phyloP scores from a whole-genome alignment of 2,888 invertebrate genomes.

The Ceraclea dissimilis region DNA sequence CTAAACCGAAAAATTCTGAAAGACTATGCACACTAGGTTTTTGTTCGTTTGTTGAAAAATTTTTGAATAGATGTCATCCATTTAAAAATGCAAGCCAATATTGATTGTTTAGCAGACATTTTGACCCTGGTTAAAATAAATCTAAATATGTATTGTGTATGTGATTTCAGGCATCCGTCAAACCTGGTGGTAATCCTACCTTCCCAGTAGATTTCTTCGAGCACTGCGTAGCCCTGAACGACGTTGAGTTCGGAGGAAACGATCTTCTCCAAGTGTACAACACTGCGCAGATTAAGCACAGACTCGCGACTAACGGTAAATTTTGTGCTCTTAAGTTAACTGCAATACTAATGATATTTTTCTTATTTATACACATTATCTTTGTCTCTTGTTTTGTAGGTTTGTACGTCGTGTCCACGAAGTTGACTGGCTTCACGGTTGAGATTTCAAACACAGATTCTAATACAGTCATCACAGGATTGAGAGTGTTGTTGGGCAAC shows the following conservation, averaged over 20 bases:
- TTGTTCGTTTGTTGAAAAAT: no score
- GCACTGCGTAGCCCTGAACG: constrained; percentile 84
- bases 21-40: no score
- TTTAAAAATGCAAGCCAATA: no score
- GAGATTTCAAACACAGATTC: constrained; percentile 84
- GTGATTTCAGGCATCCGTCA: constrained; percentile 41
- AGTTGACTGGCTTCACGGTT: constrained; percentile 80
- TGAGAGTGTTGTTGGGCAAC: constrained; percentile 78
- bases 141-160: not conserved
- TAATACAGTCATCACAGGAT: constrained; percentile 82
- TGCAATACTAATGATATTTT: not conserved
- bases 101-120: no score
- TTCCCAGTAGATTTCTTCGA: constrained; percentile 98
- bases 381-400: constrained; percentile 52
- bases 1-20: no score
- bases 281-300: constrained; percentile 83
- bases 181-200: constrained; percentile 57
- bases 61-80: no score
- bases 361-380: no score
- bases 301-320: constrained; percentile 63
- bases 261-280: constrained; percentile 93
- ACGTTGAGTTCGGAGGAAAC: constrained; percentile 92
- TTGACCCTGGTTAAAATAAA: no score
- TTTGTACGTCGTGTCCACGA: constrained; percentile 89
- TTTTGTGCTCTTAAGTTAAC: not conserved